These are phyloP conservation scores for Hystrix brachyura DNA, from an alignment of 2,113 vertebrate genomes.

Conservation along the genomic window DNA sequence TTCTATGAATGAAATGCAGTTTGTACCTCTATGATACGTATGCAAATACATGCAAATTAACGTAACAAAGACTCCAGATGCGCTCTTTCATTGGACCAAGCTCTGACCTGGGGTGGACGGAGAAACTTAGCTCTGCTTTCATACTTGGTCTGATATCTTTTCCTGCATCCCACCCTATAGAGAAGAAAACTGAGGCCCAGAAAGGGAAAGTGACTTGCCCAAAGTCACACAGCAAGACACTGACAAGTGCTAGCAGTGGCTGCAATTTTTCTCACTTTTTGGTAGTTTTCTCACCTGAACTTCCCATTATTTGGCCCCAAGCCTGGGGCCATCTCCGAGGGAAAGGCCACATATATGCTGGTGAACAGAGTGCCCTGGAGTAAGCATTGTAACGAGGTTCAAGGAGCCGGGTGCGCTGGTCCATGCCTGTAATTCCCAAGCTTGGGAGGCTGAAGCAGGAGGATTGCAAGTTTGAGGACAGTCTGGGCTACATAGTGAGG, in stretches of 20 bases:
- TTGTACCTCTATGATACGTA: background rate
- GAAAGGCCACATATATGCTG: rapidly evolving
- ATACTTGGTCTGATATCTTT: background rate
- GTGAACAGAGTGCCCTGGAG: background rate
- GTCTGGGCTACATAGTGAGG: background rate
- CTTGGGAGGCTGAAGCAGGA: background rate
- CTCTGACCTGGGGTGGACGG: background rate
- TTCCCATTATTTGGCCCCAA: background rate
- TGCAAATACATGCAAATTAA: slow-evolving; percentile 70
- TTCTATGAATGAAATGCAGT: slow-evolving; percentile 75
- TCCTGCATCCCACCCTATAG: background rate
- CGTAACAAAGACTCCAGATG: background rate
- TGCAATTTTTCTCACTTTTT: background rate
- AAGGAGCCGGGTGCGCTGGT: background rate
- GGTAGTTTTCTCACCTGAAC: background rate
- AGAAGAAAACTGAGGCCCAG: background rate
- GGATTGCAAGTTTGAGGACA: background rate
- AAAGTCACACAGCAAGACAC: background rate
- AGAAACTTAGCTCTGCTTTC: background rate
- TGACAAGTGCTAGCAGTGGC: background rate
- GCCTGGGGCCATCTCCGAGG: background rate
- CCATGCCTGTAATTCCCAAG: background rate
- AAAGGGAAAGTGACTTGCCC: background rate
- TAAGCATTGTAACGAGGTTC: background rate
- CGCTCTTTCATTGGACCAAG: background rate